These are phyloP conservation scores for Gobio occitaniae DNA, from an alignment of 2,797 vertebrate species.

Conservation along the genomic window DNA sequence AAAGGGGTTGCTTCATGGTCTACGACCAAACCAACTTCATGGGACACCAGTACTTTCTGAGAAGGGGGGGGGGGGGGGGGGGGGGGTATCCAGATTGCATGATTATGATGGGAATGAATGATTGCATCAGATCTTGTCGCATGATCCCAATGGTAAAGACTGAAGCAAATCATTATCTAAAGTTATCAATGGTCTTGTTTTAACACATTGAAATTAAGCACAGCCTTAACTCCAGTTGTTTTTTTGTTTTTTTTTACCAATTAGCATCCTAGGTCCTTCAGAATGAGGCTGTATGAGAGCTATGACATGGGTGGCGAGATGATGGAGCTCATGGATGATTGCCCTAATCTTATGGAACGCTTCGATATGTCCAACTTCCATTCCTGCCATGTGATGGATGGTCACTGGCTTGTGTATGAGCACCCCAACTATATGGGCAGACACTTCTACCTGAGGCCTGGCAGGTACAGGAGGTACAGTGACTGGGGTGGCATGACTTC, in stretches of 20 bases:
- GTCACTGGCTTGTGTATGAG: constrained; percentile 71
- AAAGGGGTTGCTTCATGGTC: constrained; percentile 64
- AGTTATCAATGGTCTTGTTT: background rate
- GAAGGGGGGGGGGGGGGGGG: constrained; percentile 61
- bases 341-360: constrained; percentile 62
- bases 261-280: constrained; percentile 67
- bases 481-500: constrained; percentile 66
- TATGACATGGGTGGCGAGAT: constrained; percentile 68
- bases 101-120: constrained; percentile 63
- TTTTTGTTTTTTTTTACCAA: constrained; percentile 15
- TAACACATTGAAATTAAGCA: background rate
- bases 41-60: constrained; percentile 62
- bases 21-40: constrained; percentile 62
- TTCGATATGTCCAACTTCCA: constrained; percentile 65
- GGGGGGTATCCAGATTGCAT: constrained; percentile 65
- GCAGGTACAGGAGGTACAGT: constrained; percentile 67
- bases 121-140: constrained; percentile 62
- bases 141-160: constrained; percentile 61
- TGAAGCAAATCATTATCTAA: background rate
- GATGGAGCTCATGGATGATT: constrained; percentile 67
- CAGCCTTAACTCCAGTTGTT: background rate
- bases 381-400: constrained; percentile 68
- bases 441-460: constrained; percentile 66
- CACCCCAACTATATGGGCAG: constrained; percentile 65
- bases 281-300: constrained; percentile 68